Percentiles rank a stretch among this genome's conserved stretches.
These are phyloP conservation scores for Siniperca scherzeri DNA, from an alignment of 2,797 vertebrate species.

Conservation along the genomic window DNA sequence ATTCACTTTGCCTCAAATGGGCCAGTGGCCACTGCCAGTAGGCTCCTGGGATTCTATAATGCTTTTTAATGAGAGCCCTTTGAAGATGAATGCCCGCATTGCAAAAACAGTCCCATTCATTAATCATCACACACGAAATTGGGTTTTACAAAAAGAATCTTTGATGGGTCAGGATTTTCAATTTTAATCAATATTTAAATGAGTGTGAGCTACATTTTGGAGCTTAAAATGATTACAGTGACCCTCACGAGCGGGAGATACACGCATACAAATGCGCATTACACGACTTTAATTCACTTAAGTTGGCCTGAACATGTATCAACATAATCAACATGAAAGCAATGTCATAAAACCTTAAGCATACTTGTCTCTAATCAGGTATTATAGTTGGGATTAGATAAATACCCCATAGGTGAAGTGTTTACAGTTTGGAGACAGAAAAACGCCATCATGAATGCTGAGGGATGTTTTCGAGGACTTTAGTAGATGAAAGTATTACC, in stretches of 20 bases:
- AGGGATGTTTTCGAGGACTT: slow-evolving; percentile 16
- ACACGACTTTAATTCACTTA: slow-evolving; percentile 74
- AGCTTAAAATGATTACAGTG: slow-evolving; percentile 64
- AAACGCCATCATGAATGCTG: slow-evolving; percentile 5
- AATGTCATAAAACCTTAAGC: slow-evolving; percentile 67
- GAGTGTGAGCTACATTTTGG: slow-evolving; percentile 39
- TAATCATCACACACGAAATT: slow-evolving; percentile 69
- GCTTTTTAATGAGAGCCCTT: slow-evolving; percentile 73
- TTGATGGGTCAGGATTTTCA: slow-evolving; percentile 63
- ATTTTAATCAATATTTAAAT: slow-evolving; percentile 72
- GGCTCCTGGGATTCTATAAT: slow-evolving; percentile 60
- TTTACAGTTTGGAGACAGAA: slow-evolving; percentile 46
- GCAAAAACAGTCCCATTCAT: slow-evolving; percentile 72
- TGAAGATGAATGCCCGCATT: slow-evolving; percentile 75
- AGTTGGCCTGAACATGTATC: slow-evolving; percentile 69
- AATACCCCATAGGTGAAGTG: slow-evolving; percentile 60
- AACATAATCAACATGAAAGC: slow-evolving; percentile 85
- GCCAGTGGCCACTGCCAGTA: slow-evolving; percentile 62
- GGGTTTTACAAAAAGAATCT: slow-evolving; percentile 65
- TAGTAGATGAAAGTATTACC: slow-evolving; percentile 29
- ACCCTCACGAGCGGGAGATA: slow-evolving; percentile 33
- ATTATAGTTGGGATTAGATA: slow-evolving; percentile 70
- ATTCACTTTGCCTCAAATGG: slow-evolving; percentile 43
- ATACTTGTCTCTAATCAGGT: slow-evolving; percentile 76
- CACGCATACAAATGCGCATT: slow-evolving; percentile 63